Percentiles rank a stretch among this genome's conserved stretches.
These are phyloP conservation scores for Neodontobutis hainanensis DNA, from an alignment of 2,113 vertebrate species.

Conservation along the genomic window DNA sequence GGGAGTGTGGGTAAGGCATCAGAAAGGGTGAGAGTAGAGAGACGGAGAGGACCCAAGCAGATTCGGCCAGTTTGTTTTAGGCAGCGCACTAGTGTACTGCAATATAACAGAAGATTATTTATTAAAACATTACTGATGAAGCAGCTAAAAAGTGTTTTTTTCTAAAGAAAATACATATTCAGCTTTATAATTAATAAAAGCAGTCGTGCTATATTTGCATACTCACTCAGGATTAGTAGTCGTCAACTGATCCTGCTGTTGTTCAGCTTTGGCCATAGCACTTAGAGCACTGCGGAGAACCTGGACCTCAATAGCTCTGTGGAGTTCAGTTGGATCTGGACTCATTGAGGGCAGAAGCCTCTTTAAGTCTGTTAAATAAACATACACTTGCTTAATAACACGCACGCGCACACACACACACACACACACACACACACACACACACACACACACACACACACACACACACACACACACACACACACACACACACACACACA, in stretches of 20 bases:
- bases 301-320: constrained; percentile 97
- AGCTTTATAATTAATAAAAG: too few relatives aligned
- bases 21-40: constrained; percentile 89
- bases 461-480: too few relatives aligned
- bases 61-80: constrained; percentile 94
- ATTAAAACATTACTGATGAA: not conserved
- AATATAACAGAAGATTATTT: constrained; percentile 20
- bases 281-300: constrained; percentile 91
- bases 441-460: too few relatives aligned
- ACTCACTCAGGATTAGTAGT: constrained; percentile 89
- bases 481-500: too few relatives aligned
- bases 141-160: too few relatives aligned
- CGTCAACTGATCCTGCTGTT: constrained; percentile 87
- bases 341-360: constrained; percentile 93
- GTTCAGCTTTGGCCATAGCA: constrained; percentile 81
- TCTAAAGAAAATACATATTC: too few relatives aligned
- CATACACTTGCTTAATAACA: not conserved
- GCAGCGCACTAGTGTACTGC: constrained; percentile 84
- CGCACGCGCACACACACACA: too few relatives aligned
- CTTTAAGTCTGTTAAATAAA: constrained; percentile 87
- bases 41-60: constrained; percentile 88
- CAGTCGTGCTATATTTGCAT: not conserved
- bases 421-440: too few relatives aligned
- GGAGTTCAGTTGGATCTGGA: constrained; percentile 94
- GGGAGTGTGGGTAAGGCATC: constrained; percentile 87